Conservation (phyloP, 2,888 invertebrate genomes). For the Parnassius glacialis region DNA sequence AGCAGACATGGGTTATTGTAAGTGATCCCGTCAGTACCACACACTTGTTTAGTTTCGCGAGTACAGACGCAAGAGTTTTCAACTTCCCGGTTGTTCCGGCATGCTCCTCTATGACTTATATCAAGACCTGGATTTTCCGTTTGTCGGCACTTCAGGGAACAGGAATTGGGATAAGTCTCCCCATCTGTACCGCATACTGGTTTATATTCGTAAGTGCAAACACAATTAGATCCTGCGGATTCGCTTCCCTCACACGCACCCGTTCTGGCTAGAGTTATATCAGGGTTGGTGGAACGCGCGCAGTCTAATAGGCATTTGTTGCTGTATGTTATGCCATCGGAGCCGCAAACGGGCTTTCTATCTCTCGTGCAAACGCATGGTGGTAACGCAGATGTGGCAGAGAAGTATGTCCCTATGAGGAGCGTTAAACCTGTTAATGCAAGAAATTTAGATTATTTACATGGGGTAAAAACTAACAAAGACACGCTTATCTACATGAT, state of each 20-base stretch:
- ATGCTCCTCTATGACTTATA: constrained; percentile 16
- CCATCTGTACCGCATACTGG: constrained; percentile 42
- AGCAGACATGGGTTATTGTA: constrained; percentile 77
- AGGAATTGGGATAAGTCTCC: constrained; percentile 42
- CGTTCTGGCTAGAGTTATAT: constrained; percentile 1
- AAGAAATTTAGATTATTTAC: neutral
- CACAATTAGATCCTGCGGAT: neutral
- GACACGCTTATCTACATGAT: too few species aligned
- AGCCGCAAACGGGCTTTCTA: constrained; percentile 43
- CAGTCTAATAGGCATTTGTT: constrained; percentile 44
- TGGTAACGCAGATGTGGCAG: constrained; percentile 13
- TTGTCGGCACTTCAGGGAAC: constrained; percentile 36
- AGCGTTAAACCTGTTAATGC: constrained; percentile 20
- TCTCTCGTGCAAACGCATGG: constrained; percentile 39
- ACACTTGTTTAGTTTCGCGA: constrained; percentile 67
- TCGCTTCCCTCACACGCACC: constrained; percentile 20
- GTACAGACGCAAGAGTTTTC: constrained; percentile 9
- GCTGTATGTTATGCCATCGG: constrained; percentile 42
- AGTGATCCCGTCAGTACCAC: constrained; percentile 85
- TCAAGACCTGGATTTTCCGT: neutral
- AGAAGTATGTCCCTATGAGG: constrained; percentile 14
- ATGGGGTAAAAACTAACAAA: too few species aligned
- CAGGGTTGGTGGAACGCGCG: constrained; percentile 29
- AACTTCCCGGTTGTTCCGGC: constrained; percentile 3
- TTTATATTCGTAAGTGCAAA: constrained; percentile 28